Percentiles rank a stretch among this genome's conserved stretches.
phyloP scores from a whole-genome alignment of 2,888 invertebrate genomes.

The Ferdinandea cuprea region DNA sequence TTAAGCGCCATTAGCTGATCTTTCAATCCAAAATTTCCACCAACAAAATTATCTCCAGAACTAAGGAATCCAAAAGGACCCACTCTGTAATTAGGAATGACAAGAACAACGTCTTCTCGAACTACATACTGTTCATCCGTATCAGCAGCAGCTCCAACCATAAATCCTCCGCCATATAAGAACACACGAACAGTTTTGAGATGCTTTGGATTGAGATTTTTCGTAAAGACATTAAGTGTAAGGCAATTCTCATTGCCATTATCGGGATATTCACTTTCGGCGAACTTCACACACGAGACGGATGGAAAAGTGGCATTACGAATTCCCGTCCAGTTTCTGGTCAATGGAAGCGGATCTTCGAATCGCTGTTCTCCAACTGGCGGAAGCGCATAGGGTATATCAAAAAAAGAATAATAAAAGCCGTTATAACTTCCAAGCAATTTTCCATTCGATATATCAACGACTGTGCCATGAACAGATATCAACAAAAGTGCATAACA shows the following conservation, averaged over 20 bases:
- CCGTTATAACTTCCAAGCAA: not conserved
- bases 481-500: not conserved
- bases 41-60: conserved; percentile 87
- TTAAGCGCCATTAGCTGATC: conserved; percentile 88
- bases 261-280: conserved; percentile 77
- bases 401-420: not conserved
- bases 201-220: conserved; percentile 81
- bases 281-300: conserved; percentile 85
- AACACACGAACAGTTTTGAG: conserved; percentile 86
- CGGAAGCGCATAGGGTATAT: not conserved
- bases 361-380: too few relatives aligned
- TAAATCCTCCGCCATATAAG: conserved; percentile 88
- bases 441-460: not conserved
- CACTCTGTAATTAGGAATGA: conserved; percentile 88
- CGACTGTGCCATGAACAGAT: not conserved
- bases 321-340: not conserved
- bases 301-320: not conserved
- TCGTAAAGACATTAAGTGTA: conserved; percentile 86
- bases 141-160: conserved; percentile 85
- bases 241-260: conserved; percentile 88
- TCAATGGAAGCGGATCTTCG: not conserved
- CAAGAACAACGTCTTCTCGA: conserved; percentile 85
- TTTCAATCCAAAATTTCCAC: conserved; percentile 89
- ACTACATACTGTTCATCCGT: conserved; percentile 85
- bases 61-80: conserved; percentile 90